Percentiles rank a stretch among this genome's conserved stretches.
These are phyloP conservation scores for Lumbricus terrestris DNA, from an alignment of 2,888 invertebrate species.

Conservation along the genomic window DNA sequence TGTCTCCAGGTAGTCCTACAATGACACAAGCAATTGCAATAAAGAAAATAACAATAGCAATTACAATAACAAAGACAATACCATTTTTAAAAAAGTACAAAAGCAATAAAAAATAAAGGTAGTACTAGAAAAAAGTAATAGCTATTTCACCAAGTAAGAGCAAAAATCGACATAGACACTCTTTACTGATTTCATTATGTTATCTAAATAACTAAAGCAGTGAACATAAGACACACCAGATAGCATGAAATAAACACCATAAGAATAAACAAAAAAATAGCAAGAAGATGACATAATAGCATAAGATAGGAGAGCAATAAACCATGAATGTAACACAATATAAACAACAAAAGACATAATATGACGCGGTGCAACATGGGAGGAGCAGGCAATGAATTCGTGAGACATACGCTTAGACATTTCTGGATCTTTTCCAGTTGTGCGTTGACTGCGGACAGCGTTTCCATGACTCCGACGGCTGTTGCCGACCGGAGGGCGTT, in stretches of 20 bases:
- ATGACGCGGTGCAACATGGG: not conserved
- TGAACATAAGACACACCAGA: too few relatives aligned
- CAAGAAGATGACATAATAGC: too few relatives aligned
- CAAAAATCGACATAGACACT: too few relatives aligned
- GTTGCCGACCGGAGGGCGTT: slow-evolving; percentile 58
- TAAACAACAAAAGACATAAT: not conserved
- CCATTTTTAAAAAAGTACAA: too few relatives aligned
- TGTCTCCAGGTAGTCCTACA: slow-evolving; percentile 58
- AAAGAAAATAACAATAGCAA: not conserved
- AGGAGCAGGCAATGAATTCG: not conserved
- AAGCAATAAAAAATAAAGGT: not conserved
- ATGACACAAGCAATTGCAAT: not conserved
- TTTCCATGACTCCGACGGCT: slow-evolving; percentile 56
- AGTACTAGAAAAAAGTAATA: too few relatives aligned
- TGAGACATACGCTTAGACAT: slow-evolving; percentile 53
- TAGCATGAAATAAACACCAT: too few relatives aligned
- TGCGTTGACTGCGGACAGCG: slow-evolving; percentile 52
- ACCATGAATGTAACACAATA: not conserved
- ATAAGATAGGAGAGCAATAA: too few relatives aligned
- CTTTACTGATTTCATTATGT: too few relatives aligned
- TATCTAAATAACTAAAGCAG: too few relatives aligned
- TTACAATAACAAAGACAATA: not conserved
- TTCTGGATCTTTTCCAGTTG: slow-evolving; percentile 59
- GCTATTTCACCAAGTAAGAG: too few relatives aligned
- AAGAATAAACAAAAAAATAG: too few relatives aligned